A percentile compares a stretch with the other conserved stretches of the same genome.
Conservation (phyloP, 1,140 invertebrate genomes). For the Portunus trituberculatus region DNA sequence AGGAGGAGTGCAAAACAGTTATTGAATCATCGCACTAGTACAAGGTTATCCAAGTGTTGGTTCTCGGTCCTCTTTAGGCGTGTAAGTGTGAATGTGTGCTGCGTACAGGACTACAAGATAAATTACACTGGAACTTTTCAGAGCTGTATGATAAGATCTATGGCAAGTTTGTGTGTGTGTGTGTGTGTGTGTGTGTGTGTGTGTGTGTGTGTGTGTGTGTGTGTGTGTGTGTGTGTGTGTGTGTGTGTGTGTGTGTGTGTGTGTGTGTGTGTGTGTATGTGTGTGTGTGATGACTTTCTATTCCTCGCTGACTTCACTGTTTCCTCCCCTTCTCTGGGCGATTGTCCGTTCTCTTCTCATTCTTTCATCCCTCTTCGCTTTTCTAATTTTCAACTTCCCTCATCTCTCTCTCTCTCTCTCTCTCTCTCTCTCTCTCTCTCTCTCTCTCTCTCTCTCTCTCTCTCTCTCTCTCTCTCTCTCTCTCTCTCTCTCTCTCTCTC, state of each 20-base stretch:
- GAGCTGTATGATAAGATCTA: too few species aligned
- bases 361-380: background rate
- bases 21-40: background rate
- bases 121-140: too few species aligned
- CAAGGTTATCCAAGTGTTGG: background rate
- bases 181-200: too few species aligned
- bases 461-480: background rate
- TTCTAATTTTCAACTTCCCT: background rate
- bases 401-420: conserved; percentile 2
- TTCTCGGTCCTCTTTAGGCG: background rate
- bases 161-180: too few species aligned
- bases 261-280: too few species aligned
- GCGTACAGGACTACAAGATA: background rate
- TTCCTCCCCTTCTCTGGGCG: too few species aligned
- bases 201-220: too few species aligned
- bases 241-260: too few species aligned
- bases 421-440: conserved; percentile 18
- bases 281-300: too few species aligned
- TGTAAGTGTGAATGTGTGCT: background rate
- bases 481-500: background rate
- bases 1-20: background rate
- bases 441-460: conserved; percentile 16
- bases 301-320: too few species aligned
- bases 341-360: background rate
- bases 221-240: too few species aligned